phyloP scores from a whole-genome alignment of 2,888 invertebrate genomes.

The Polylopha cassiicola region DNA sequence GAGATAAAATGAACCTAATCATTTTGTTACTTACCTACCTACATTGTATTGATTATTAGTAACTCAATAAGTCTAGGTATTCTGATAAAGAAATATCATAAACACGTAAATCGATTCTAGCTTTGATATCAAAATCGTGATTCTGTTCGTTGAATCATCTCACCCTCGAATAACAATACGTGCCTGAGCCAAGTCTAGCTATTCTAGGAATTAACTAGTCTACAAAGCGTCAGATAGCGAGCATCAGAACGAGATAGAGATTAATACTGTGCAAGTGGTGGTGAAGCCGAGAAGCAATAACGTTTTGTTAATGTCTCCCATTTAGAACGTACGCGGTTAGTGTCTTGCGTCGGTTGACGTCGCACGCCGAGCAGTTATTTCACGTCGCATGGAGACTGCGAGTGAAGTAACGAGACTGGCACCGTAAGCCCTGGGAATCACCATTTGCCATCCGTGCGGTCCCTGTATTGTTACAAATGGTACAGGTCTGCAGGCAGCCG shows the following conservation, averaged over 20 bases:
- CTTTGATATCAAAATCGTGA: conserved; percentile 9
- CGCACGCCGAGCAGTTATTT: conserved; percentile 46
- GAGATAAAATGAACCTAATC: conserved; percentile 1
- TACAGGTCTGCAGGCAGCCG: conserved; percentile 59
- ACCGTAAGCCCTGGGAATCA: conserved; percentile 61
- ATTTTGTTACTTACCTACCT: no score
- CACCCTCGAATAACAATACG: conserved; percentile 30
- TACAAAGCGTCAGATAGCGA: conserved; percentile 43
- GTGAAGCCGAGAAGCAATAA: conserved; percentile 67
- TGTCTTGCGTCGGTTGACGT: conserved; percentile 58
- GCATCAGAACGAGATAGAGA: conserved; percentile 58
- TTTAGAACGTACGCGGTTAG: conserved; percentile 66
- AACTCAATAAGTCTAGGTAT: not conserved
- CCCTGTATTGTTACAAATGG: conserved; percentile 72
- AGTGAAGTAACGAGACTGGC: conserved; percentile 53
- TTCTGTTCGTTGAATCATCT: conserved; percentile 24
- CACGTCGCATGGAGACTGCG: conserved; percentile 44
- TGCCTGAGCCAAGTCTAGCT: conserved; percentile 39
- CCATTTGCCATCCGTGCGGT: conserved; percentile 61
- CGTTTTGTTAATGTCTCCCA: conserved; percentile 69
- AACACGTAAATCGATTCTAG: not conserved
- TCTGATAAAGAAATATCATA: not conserved
- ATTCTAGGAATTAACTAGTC: conserved; percentile 50
- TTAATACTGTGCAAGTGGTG: conserved; percentile 68
- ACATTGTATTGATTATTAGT: no score